Evolutionary conservation across 1,140 invertebrate genomes (phyloP).

Genomic region (Berghia stephanieae): DNA sequence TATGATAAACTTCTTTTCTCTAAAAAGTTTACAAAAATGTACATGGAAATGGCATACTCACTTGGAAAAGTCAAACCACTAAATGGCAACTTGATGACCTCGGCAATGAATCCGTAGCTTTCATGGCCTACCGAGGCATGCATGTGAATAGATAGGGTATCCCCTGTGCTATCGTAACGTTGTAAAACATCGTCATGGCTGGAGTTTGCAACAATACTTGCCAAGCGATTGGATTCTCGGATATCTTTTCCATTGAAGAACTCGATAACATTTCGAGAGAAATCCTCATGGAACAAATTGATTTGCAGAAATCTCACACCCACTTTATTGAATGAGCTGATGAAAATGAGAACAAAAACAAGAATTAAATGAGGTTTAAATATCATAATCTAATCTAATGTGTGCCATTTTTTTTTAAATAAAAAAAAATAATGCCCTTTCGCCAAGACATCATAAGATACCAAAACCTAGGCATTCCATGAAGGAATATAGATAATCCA

Average conservation of each 20-base stretch:
- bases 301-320: slow-evolving; percentile 80
- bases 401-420: too few relatives aligned
- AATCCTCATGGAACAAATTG: slow-evolving; percentile 91
- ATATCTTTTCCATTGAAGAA: slow-evolving; percentile 94
- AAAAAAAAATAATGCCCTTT: too few relatives aligned
- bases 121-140: slow-evolving; percentile 93
- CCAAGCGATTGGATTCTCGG: slow-evolving; percentile 76
- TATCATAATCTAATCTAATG: too few relatives aligned
- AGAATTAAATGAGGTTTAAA: too few relatives aligned
- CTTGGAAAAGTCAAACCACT: slow-evolving; percentile 57
- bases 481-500: too few relatives aligned
- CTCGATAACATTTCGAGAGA: slow-evolving; percentile 83
- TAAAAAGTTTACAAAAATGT: background rate
- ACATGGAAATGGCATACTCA: slow-evolving; percentile 31
- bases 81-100: slow-evolving; percentile 89
- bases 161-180: slow-evolving; percentile 45
- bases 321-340: slow-evolving; percentile 45
- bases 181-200: slow-evolving; percentile 32
- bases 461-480: too few relatives aligned
- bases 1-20: background rate
- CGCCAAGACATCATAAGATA: too few relatives aligned
- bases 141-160: slow-evolving; percentile 82
- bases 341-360: too few relatives aligned
- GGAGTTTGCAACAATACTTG: slow-evolving; percentile 48
- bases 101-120: slow-evolving; percentile 96